A percentile compares a stretch with the other conserved stretches of the same genome.
These are phyloP conservation scores for Sitta carolinensis DNA, from an alignment of 2,797 vertebrate genomes.

Conservation along the genomic window DNA sequence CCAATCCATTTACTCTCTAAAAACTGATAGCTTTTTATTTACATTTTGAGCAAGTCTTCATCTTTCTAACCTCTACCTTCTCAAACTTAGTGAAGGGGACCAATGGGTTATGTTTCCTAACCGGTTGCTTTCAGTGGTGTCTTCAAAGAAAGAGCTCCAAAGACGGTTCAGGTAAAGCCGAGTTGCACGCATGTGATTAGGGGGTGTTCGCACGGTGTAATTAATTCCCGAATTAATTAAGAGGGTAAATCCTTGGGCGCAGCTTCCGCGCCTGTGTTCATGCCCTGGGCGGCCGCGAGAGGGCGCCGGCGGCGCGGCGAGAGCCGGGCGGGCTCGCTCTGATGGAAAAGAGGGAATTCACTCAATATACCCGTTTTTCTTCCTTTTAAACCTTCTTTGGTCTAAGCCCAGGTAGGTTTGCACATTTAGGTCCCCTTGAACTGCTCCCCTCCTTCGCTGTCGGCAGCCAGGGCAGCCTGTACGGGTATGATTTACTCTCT, in stretches of 20 bases:
- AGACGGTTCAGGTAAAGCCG: rapidly evolving
- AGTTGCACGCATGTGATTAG: rapidly evolving
- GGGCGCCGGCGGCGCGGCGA: not conserved
- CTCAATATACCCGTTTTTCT: rapidly evolving
- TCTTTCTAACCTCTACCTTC: not conserved
- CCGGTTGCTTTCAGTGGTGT: rapidly evolving
- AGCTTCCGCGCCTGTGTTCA: rapidly evolving
- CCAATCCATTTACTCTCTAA: not conserved
- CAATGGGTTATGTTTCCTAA: rapidly evolving
- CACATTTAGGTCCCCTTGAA: no score
- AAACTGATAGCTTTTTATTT: not conserved
- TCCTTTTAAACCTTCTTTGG: not conserved
- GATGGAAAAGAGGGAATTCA: rapidly evolving
- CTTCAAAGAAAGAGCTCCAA: not conserved
- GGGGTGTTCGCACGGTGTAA: rapidly evolving
- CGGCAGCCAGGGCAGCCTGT: not conserved
- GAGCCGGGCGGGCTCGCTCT: not conserved
- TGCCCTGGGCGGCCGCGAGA: not conserved
- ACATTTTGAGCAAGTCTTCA: not conserved
- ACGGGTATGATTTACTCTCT: rapidly evolving
- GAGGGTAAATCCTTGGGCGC: rapidly evolving
- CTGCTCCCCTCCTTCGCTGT: rapidly evolving
- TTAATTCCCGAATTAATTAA: not conserved
- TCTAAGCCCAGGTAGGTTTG: not conserved
- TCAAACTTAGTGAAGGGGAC: no score